Conservation (phyloP, 1,140 invertebrate genomes). For the Drosophila mauritiana region DNA sequence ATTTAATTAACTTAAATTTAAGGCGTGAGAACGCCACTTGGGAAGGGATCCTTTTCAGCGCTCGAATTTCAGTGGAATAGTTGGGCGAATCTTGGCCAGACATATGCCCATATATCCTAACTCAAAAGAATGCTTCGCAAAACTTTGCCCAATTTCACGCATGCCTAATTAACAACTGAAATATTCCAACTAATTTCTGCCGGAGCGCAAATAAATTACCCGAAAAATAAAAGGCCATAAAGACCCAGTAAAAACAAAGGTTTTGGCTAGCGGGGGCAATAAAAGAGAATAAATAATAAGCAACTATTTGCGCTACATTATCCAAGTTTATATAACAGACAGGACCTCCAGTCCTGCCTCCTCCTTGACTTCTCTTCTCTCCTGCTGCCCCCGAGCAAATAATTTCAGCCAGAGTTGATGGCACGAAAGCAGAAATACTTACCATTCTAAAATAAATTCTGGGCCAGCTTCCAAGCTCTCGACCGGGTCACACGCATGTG, state of each 20-base stretch:
- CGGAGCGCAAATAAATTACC: conserved; percentile 66
- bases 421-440: conserved; percentile 75
- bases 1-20: conserved; percentile 82
- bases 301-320: conserved; percentile 82
- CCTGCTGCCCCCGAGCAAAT: conserved; percentile 61
- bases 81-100: conserved; percentile 21
- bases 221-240: conserved; percentile 57
- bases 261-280: conserved; percentile 25
- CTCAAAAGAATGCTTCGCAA: conserved; percentile 39
- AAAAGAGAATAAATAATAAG: conserved; percentile 79
- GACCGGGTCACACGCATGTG: conserved; percentile 38
- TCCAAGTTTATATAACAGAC: conserved; percentile 76
- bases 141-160: conserved; percentile 72
- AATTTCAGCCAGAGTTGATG: conserved; percentile 76
- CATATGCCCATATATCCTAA: conserved; percentile 21
- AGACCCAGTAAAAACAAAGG: conserved; percentile 21
- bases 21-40: conserved; percentile 43
- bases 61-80: conserved; percentile 22
- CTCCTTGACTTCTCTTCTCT: conserved; percentile 11
- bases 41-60: conserved; percentile 5
- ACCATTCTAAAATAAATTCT: conserved; percentile 82
- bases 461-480: conserved; percentile 43
- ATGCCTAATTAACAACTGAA: conserved; percentile 77
- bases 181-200: conserved; percentile 79
- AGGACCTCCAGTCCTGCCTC: conserved; percentile 11